Evolutionary conservation across 2,797 vertebrate genomes (phyloP), one percentile per base, ranked within the genome.

Genomic region (Gila robusta): DNA sequence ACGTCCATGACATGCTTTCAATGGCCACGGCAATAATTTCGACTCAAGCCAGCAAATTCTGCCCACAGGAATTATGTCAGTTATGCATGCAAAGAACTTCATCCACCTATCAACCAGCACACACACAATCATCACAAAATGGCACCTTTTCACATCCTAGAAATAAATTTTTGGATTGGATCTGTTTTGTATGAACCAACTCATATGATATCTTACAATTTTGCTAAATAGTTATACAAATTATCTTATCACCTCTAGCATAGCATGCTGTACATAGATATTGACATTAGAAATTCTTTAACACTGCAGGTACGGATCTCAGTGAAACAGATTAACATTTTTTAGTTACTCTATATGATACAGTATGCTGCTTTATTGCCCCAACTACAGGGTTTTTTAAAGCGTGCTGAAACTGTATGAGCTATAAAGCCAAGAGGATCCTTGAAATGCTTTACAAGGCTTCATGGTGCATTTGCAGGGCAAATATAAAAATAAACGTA

Each of bases 391-490:
- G 28, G 28, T 56, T 17, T 82, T 62, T 73, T 23, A 19, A 35
- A 52, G 37, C 10, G 1, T 59, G 52, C 37, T 62, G 39, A 47
- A 28, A 56, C 32, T 11, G 59, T 9, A 54, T 26, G 10, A 47
- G 26, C 72, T 83, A 28, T 67, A 77, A 67, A 84, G 32, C 59
- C 32, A 23, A 76, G 41, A 76, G 44, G 19, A 54, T 77, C 59
- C 41, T 52, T 76, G 71, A 83, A 59, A 37, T 49, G 56, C 39
- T 66, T 83, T 77, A 54, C 59, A 41, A 69, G 73, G 47, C 47
- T 82, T 26, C 41, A 49, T 1, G 26, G 39, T 0, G 2, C 32
- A 54, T 70, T 70, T 47, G 17, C 44, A 49, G 41, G 52, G 19
- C 54, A 66, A 62, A 64, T 49, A 19, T 54, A 71, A 26, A 71